A percentile compares a stretch with the other conserved stretches of the same genome.
phyloP scores from a whole-genome alignment of 2,888 invertebrate species.

The Stenolophus ochropezus region DNA sequence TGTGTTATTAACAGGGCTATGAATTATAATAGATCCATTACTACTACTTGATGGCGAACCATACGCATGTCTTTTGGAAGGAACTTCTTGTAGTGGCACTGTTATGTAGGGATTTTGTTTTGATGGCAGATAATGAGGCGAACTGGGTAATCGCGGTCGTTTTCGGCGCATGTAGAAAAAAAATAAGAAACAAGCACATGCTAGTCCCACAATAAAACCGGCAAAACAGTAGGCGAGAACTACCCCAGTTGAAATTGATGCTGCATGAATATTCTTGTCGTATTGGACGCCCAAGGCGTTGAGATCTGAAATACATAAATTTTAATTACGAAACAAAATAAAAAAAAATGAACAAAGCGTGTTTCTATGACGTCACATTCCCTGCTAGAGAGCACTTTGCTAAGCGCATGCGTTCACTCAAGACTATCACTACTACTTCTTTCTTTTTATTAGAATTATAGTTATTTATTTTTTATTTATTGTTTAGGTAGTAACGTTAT shows the following conservation, averaged over 20 bases:
- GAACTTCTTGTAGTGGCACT: constrained; percentile 86
- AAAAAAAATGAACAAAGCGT: background rate
- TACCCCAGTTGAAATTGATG: constrained; percentile 64
- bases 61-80: constrained; percentile 69
- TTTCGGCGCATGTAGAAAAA: constrained; percentile 70
- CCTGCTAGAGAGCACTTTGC: too few relatives aligned
- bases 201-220: constrained; percentile 67
- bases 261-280: constrained; percentile 69
- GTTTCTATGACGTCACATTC: too few relatives aligned
- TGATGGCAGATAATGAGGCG: constrained; percentile 87
- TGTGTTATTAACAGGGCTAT: constrained; percentile 68
- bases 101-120: constrained; percentile 91
- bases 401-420: too few relatives aligned
- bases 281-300: constrained; percentile 63
- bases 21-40: constrained; percentile 65
- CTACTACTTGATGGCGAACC: constrained; percentile 72
- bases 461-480: too few relatives aligned
- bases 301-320: constrained; percentile 60
- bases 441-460: too few relatives aligned
- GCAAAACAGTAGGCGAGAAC: constrained; percentile 65
- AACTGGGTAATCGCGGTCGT: constrained; percentile 80
- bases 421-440: too few relatives aligned
- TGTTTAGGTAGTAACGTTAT: too few relatives aligned
- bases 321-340: constrained; percentile 15
- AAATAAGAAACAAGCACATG: constrained; percentile 66